phyloP scores from a whole-genome alignment of 2,113 vertebrate genomes.

The Prunella fulvescens region DNA sequence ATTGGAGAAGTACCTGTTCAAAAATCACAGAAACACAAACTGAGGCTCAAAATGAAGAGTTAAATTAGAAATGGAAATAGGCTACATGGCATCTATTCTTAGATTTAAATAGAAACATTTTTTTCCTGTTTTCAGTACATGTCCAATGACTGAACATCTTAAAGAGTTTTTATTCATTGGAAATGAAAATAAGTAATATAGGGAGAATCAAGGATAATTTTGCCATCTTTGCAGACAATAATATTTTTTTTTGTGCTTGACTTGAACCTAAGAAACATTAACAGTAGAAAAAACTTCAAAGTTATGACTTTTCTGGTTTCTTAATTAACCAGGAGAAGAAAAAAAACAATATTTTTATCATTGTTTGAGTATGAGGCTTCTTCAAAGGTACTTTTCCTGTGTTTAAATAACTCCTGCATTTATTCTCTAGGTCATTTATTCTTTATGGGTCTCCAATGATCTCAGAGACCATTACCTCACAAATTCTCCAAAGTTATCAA shows the following conservation, averaged over 20 bases:
- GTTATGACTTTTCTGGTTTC: not conserved
- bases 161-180: not conserved
- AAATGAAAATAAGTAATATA: not conserved
- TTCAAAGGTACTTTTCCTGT: not conserved
- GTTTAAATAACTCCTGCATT: constrained; percentile 5
- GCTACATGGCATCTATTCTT: not conserved
- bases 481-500: not conserved
- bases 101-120: not conserved
- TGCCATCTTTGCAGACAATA: not conserved
- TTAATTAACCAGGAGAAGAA: not conserved
- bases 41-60: not conserved
- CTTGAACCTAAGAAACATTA: not conserved
- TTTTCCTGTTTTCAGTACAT: not conserved
- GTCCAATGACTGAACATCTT: not conserved
- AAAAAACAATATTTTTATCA: not conserved
- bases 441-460: constrained; percentile 10
- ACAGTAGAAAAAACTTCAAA: not conserved
- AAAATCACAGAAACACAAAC: not conserved
- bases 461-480: not conserved
- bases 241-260: not conserved
- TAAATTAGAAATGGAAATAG: not conserved
- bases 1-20: not conserved
- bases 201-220: not conserved
- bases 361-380: not conserved
- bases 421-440: not conserved